Conservation (phyloP, 2,113 vertebrate species). For the Oncorhynchus gorbuscha region DNA sequence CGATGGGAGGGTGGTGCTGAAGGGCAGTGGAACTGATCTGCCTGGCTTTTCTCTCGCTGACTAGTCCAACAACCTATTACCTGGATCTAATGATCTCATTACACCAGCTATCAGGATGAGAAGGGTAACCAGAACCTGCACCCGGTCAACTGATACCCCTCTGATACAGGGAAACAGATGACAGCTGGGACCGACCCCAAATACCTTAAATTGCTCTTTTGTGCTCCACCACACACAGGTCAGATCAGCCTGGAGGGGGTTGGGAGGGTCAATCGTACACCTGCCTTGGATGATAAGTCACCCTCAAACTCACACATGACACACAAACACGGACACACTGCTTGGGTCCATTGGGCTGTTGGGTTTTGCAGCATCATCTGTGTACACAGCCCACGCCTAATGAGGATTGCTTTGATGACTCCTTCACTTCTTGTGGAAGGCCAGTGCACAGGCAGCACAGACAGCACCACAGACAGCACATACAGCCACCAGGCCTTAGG, state of each 20-base stretch:
- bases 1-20: background rate
- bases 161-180: conserved; percentile 39
- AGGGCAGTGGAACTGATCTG: conserved; percentile 68
- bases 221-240: conserved; percentile 2
- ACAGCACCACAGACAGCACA: too few relatives aligned
- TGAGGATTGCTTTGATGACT: too few relatives aligned
- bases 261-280: too few relatives aligned
- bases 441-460: too few relatives aligned
- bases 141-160: conserved; percentile 56
- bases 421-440: too few relatives aligned
- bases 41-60: conserved; percentile 69
- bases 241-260: background rate
- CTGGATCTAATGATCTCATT: conserved; percentile 91
- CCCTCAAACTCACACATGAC: too few relatives aligned
- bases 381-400: too few relatives aligned
- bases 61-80: conserved; percentile 87
- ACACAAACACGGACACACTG: too few relatives aligned
- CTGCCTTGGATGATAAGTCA: too few relatives aligned
- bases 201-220: background rate
- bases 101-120: conserved; percentile 73
- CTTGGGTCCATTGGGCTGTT: too few relatives aligned
- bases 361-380: too few relatives aligned
- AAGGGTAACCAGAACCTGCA: conserved; percentile 59
- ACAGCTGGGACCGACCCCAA: conserved; percentile 47
- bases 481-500: too few relatives aligned